Base-by-base conservation (phyloP, 2,888 invertebrate species). In the Ceramica pisi region DNA sequence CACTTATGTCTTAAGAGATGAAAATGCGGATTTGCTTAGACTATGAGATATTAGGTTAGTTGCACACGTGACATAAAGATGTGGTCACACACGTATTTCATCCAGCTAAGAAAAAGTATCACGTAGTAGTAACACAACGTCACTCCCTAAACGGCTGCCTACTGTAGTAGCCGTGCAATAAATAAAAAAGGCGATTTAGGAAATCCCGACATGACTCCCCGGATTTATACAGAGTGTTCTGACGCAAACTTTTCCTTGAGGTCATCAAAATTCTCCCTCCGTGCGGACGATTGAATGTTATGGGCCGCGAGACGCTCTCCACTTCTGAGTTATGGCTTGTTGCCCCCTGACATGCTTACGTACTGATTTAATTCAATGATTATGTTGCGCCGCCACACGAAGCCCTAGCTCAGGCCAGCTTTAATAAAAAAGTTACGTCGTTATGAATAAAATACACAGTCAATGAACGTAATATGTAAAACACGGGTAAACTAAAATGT, bases 251-350 rank as follows among this genome's bases (percentile, higher is more conserved):
- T 94, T 94, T 94, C 93, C 92, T 94, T 91, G 91, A 92, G 93
- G 93, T 94, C 94, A 95, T 95, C 94, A 94, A 92, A 94, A 95
- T 95, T 94, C 95, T 91, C 90, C 92, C 94, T 91, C 92, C 94
- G 95, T 91, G 85, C 93, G 91, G 91, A 92, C 95, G 95, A 95
- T 95, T 95, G 95, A 95, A 95, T 95, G 95, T 94, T 95, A 94
- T 94, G 93, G 92, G 92, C 94, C 93, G 92, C 91, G 92, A 93
- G 94, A 92, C 92, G 92, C 92, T 92, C 93, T 93, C 92, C 90
- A 91, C 92, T 92, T 91, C 90, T 92, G 91, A 94, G 90, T 94
- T 95, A 94, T 94, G 89, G 91, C 88, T 92, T 91, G 91, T 91
- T 92, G 90, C 90, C 89, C 89, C 89, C 91, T 90, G 91, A 92